A percentile compares a stretch with the other conserved stretches of the same genome.
These are phyloP conservation scores for Timandra comae DNA, from an alignment of 2,888 invertebrate genomes.

Conservation along the genomic window DNA sequence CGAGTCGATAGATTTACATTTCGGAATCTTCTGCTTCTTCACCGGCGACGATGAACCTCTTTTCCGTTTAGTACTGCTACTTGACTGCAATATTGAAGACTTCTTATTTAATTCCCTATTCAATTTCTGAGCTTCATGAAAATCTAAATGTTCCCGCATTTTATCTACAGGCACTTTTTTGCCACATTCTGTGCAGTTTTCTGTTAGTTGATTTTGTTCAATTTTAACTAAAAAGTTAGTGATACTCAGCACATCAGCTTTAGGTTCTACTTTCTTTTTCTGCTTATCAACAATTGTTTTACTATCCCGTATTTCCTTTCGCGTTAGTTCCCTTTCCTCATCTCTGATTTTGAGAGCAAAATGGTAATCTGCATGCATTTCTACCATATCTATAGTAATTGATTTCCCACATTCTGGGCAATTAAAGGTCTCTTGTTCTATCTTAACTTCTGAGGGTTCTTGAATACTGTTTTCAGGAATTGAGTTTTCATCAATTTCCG, in stretches of 20 bases:
- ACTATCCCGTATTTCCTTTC: conserved; percentile 38
- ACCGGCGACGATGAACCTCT: conserved; percentile 46
- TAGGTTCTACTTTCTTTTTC: conserved; percentile 12
- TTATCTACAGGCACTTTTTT: conserved; percentile 78
- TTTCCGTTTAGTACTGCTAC: conserved; percentile 51
- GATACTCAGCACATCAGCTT: conserved; percentile 32
- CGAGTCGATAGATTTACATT: conserved; percentile 56
- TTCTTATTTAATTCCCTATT: conserved; percentile 79
- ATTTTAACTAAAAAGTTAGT: conserved; percentile 66
- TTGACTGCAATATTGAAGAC: conserved; percentile 19
- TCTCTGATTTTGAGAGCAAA: conserved; percentile 81
- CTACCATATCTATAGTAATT: conserved; percentile 74
- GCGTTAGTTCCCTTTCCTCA: conserved; percentile 60
- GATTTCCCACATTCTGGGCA: conserved; percentile 82
- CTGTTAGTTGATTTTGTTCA: conserved; percentile 46
- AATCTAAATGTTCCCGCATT: conserved; percentile 87
- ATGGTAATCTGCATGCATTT: conserved; percentile 85
- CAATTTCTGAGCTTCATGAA: conserved; percentile 88
- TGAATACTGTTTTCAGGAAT: conserved; percentile 7
- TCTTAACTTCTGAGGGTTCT: neutral
- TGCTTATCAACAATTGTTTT: conserved; percentile 9
- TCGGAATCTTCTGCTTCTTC: conserved; percentile 51
- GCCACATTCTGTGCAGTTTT: conserved; percentile 83
- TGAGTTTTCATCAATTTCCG: conserved; percentile 9
- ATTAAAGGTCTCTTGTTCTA: conserved; percentile 28